phyloP scores from a whole-genome alignment of 2,113 vertebrate species.

The Eubucco bourcierii region DNA sequence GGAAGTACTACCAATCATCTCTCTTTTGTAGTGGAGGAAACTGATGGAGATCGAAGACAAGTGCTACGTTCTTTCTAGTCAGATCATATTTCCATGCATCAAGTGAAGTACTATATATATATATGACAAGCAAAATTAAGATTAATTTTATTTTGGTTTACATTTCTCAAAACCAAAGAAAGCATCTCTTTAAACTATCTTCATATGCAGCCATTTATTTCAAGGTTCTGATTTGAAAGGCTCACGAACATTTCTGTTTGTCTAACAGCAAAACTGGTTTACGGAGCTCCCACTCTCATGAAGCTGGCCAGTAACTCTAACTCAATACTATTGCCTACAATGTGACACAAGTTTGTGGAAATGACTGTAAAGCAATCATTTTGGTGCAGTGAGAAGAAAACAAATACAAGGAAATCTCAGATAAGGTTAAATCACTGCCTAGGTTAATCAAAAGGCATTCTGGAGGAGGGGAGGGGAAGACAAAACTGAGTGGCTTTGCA shows the following conservation, averaged over 20 bases:
- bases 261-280: background rate
- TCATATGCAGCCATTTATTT: background rate
- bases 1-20: background rate
- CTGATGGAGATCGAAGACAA: background rate
- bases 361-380: background rate
- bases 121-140: background rate
- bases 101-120: background rate
- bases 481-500: background rate
- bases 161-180: background rate
- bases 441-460: background rate
- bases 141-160: background rate
- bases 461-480: background rate
- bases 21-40: background rate
- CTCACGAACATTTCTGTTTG: background rate
- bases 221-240: background rate
- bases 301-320: background rate
- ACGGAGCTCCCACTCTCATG: background rate
- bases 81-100: background rate
- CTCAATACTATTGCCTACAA: background rate
- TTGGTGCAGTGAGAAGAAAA: background rate
- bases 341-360: background rate
- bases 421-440: background rate
- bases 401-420: background rate
- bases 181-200: background rate
- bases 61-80: background rate